phyloP scores from a whole-genome alignment of 2,888 invertebrate genomes.

The Limnephilus auricula region DNA sequence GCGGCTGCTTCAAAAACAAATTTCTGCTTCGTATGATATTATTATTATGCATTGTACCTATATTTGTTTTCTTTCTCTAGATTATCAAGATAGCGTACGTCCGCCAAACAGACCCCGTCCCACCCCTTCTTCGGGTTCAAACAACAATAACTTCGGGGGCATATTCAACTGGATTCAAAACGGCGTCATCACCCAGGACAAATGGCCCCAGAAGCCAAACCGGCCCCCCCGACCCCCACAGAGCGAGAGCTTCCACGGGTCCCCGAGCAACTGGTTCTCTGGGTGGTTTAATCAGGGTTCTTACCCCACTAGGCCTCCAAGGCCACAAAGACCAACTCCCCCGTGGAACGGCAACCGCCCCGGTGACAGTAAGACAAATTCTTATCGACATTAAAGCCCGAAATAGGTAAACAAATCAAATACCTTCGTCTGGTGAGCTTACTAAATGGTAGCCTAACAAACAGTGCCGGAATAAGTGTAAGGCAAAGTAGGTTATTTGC shows the following conservation, averaged over 20 bases:
- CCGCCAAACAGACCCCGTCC: conserved; percentile 40
- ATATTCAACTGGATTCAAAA: conserved; percentile 58
- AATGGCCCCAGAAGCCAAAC: conserved; percentile 56
- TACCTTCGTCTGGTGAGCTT: not conserved
- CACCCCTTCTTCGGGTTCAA: not conserved
- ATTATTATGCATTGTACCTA: not conserved
- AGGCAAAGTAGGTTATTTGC: not conserved
- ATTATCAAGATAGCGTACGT: conserved; percentile 48
- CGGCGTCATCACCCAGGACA: conserved; percentile 49
- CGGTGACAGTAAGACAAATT: conserved; percentile 47
- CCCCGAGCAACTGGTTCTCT: conserved; percentile 53
- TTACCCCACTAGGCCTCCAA: conserved; percentile 12
- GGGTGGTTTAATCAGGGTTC: conserved; percentile 57
- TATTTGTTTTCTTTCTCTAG: conserved; percentile 15
- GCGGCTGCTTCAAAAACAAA: too few relatives aligned
- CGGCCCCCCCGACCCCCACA: conserved; percentile 45
- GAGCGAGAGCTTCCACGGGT: not conserved
- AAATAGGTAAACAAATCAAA: conserved; percentile 38
- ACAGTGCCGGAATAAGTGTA: not conserved
- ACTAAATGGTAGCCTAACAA: not conserved
- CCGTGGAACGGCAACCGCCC: conserved; percentile 48
- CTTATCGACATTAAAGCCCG: conserved; percentile 44
- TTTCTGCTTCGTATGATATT: not conserved
- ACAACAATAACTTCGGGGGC: conserved; percentile 28
- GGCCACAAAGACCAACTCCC: conserved; percentile 44